Evolutionary conservation across 1,140 invertebrate genomes (phyloP), one percentile per base, ranked within the genome.

Genomic region (Apis laboriosa): DNA sequence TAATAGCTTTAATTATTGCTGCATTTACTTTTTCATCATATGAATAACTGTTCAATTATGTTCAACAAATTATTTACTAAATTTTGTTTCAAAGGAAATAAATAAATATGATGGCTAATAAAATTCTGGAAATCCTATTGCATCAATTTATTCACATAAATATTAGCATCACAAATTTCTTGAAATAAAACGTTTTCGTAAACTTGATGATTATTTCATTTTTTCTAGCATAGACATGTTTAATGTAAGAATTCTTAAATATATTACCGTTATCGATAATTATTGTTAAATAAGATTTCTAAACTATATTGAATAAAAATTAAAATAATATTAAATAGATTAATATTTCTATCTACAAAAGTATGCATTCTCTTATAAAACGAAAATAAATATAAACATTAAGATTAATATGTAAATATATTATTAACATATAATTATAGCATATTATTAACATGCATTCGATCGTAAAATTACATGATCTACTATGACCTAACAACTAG

Each of bases 401-500:
- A 43, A 51, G 8, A 70, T n/a, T 51, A 8, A 8, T 49, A 9
- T 55, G 12, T 15, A 34, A 34, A 34, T 34, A 43, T 43, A 43
- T 43, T 43, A 43, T 43, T 7, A 43, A 43, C 5, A 43, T 43
- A 43, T 43, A 43, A 43, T 43, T 43, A 43, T 43, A 43, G 4
- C 34, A 7, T 43, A 74, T 55, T 73, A 64, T 73, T 51, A n/a
- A 66, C 21, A 19, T 56, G 55, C n/a, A 76, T 51, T 51, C 51
- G 13, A 43, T 60, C 9, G 24, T 17, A 11, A 43, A 49, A 51
- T 83, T 77, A 70, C 66, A 78, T 56, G 61, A 60, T 77, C 78
- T 43, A 82, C 63, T 55, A n/a, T 77, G 76, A 85, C 73, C 73
- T 61, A 77, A 82, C 63, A 64, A 76, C 80, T 77, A 67, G 43